Base-by-base conservation (phyloP, 2,797 vertebrate genomes). In the Semotilus atromaculatus region DNA sequence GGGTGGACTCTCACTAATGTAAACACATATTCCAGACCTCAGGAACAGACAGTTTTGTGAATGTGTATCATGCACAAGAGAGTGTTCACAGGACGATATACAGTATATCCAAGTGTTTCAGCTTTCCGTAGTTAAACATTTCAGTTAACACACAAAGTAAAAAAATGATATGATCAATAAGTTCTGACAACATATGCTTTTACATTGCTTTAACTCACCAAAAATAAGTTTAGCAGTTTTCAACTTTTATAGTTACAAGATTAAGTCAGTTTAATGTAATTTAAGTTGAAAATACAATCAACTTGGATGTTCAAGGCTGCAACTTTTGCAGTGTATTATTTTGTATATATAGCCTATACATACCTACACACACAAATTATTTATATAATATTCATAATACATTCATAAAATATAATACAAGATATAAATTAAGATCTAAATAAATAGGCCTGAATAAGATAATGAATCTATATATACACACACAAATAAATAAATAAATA, bases 1-100 rank as follows among this genome's bases (percentile, higher is more conserved):
- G 72, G 75, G 77, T 75, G 80, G 40, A 66, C 81, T 87, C 86
- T 62, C 70, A 66, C 85, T 87, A 87, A 86, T 86, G 85, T 86
- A 86, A 87, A 81, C 84, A 79, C 81, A 87, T 51, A 68, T 81
- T 87, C 77, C 78, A 60, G 70, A 83, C 84, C 81, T 80, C 73
- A 74, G 73, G 76, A 82, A 89, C 31, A 48, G 60, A 38, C 55
- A 45, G 29, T 58, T 77, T 73, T 62, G 64, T 45, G 72, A 83
- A 73, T n/a, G 73, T 38, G 51, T 43, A 78, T 83, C 23, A n/a
- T 43, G 71, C 81, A 80, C 70, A 29, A 38, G 80, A 88, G 80
- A 60, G 34, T 70, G 76, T 60, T 85, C 72, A 77, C 43, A 3
- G 38, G 23, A 8, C 36, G 5, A 66, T 80, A 75, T 85, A 51